These are phyloP conservation scores for Diogma glabrata DNA, from an alignment of 2,888 invertebrate genomes.

Conservation along the genomic window DNA sequence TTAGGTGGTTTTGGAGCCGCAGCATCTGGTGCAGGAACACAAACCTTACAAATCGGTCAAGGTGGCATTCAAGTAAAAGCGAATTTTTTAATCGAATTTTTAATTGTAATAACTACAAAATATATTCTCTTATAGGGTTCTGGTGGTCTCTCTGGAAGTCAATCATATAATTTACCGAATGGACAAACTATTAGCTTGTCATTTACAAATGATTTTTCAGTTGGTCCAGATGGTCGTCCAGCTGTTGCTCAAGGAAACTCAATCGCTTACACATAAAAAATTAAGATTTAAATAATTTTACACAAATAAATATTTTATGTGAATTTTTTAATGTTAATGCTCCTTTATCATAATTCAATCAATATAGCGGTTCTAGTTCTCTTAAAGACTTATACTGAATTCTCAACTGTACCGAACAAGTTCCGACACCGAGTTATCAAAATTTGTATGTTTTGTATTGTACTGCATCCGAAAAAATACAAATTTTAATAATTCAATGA, in stretches of 20 bases:
- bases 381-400: too few relatives aligned
- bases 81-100: not conserved
- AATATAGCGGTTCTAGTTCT: too few relatives aligned
- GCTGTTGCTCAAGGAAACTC: constrained; percentile 25
- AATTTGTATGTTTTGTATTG: too few relatives aligned
- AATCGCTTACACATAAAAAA: constrained; percentile 22
- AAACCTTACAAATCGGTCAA: constrained; percentile 27
- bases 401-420: too few relatives aligned
- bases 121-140: too few relatives aligned
- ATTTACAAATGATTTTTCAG: constrained; percentile 31
- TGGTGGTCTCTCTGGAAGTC: constrained; percentile 33
- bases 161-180: constrained; percentile 33
- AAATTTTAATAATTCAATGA: too few relatives aligned
- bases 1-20: constrained; percentile 32
- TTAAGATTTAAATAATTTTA: too few relatives aligned
- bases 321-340: not conserved
- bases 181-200: constrained; percentile 35
- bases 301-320: not conserved
- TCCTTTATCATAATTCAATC: not conserved
- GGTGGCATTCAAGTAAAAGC: constrained; percentile 21
- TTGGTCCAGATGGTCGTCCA: constrained; percentile 22
- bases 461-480: too few relatives aligned
- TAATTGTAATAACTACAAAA: not conserved
- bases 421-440: too few relatives aligned
- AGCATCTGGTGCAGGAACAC: constrained; percentile 31